Conservation (phyloP, 2,797 vertebrate species). For the Apogon talboti region DNA sequence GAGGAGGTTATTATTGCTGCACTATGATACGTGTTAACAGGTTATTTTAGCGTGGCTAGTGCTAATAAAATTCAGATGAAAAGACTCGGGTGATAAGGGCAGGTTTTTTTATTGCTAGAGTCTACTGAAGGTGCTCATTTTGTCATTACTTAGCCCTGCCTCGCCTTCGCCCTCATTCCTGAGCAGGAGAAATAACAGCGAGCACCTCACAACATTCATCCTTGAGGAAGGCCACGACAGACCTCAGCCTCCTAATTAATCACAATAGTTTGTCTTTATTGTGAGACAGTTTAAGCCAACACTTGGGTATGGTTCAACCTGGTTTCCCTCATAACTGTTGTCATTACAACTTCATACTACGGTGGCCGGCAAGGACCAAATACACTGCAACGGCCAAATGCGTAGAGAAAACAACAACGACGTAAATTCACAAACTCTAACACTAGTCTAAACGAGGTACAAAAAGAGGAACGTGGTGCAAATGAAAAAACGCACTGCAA, state of each 20-base stretch:
- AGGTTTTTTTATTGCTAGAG: slow-evolving; percentile 69
- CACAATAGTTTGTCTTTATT: slow-evolving; percentile 37
- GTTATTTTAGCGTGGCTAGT: slow-evolving; percentile 84
- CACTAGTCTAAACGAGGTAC: too few species aligned
- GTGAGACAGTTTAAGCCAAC: slow-evolving; percentile 12
- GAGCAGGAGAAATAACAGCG: slow-evolving; percentile 36
- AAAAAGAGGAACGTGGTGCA: too few species aligned
- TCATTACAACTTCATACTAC: too few species aligned
- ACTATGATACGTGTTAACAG: slow-evolving; percentile 86
- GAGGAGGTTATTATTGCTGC: slow-evolving; percentile 92
- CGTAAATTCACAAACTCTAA: too few species aligned
- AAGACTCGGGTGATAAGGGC: slow-evolving; percentile 77
- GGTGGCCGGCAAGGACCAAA: too few species aligned
- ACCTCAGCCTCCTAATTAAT: slow-evolving; percentile 63
- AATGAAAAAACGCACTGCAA: too few species aligned
- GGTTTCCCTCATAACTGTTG: too few species aligned
- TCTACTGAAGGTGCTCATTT: slow-evolving; percentile 80
- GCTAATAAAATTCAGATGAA: slow-evolving; percentile 86
- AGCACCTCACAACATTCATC: slow-evolving; percentile 28
- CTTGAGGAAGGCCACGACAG: slow-evolving; percentile 53
- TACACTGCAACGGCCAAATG: too few species aligned
- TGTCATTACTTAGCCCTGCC: slow-evolving; percentile 77
- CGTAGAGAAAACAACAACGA: too few species aligned
- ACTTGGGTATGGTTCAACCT: neutral
- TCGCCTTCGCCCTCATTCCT: slow-evolving; percentile 19